These are phyloP conservation scores for Myotis myotis DNA, from an alignment of 2,797 vertebrate species.

Conservation along the genomic window DNA sequence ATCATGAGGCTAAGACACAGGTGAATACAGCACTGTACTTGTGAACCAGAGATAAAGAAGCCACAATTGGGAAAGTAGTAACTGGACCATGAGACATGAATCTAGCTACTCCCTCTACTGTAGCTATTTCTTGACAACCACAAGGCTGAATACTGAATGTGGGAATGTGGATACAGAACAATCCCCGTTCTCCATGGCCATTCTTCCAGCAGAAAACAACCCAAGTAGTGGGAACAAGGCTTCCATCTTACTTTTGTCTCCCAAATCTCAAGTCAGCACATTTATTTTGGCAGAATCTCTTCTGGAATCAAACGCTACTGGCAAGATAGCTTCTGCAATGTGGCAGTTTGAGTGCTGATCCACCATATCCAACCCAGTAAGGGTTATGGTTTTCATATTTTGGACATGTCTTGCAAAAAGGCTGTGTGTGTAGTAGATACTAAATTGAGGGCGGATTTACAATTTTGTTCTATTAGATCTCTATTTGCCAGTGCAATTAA, in stretches of 20 bases:
- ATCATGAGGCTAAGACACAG: background rate
- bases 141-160: background rate
- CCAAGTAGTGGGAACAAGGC: background rate
- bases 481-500: conserved; percentile 2
- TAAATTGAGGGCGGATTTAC: background rate
- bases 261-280: background rate
- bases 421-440: background rate
- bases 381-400: background rate
- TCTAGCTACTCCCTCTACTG: background rate
- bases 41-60: background rate
- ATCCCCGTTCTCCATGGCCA: background rate
- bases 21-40: background rate
- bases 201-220: background rate
- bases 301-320: background rate
- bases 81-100: background rate
- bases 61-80: background rate
- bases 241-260: background rate
- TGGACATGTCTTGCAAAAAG: background rate
- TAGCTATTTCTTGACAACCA: background rate
- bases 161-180: background rate
- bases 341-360: background rate
- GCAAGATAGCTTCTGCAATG: background rate
- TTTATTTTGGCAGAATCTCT: background rate
- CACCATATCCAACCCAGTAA: background rate
- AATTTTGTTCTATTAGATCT: background rate